Percentiles rank a stretch among this genome's conserved stretches.
Conservation (phyloP, 2,113 vertebrate species). For the Halcyon senegalensis region DNA sequence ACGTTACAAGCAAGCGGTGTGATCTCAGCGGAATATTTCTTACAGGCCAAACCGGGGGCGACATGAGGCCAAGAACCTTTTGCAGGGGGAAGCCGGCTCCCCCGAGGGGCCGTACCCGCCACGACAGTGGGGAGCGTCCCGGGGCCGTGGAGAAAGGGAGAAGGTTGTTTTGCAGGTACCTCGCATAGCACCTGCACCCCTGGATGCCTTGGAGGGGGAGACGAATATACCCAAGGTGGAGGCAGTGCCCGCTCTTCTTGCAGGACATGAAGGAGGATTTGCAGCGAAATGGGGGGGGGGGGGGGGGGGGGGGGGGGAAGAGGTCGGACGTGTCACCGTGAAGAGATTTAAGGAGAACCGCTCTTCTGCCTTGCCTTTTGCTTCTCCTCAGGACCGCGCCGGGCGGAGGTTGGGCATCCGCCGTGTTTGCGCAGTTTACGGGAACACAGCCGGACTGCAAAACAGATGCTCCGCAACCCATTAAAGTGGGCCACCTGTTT, state of each 20-base stretch:
- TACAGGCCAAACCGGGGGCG: background rate
- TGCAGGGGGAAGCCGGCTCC: background rate
- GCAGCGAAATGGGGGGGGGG: background rate
- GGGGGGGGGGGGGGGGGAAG: background rate
- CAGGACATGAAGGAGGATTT: background rate
- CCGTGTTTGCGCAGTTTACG: background rate
- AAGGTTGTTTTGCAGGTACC: background rate
- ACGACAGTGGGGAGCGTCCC: no score
- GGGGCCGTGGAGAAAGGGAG: background rate
- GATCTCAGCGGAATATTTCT: background rate
- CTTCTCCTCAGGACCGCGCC: no score
- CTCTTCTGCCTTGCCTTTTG: background rate
- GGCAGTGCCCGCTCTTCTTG: background rate
- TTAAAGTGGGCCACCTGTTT: constrained; percentile 25
- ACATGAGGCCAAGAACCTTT: background rate
- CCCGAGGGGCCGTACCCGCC: background rate
- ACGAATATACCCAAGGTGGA: background rate
- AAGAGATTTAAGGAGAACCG: background rate
- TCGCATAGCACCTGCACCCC: background rate
- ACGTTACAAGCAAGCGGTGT: no score
- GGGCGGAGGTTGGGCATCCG: background rate
- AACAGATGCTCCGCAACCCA: background rate
- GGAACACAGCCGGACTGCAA: background rate
- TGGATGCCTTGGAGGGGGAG: background rate
- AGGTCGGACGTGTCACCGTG: background rate